Conservation (phyloP, 2,113 vertebrate genomes). For the Ifrita kowaldi region DNA sequence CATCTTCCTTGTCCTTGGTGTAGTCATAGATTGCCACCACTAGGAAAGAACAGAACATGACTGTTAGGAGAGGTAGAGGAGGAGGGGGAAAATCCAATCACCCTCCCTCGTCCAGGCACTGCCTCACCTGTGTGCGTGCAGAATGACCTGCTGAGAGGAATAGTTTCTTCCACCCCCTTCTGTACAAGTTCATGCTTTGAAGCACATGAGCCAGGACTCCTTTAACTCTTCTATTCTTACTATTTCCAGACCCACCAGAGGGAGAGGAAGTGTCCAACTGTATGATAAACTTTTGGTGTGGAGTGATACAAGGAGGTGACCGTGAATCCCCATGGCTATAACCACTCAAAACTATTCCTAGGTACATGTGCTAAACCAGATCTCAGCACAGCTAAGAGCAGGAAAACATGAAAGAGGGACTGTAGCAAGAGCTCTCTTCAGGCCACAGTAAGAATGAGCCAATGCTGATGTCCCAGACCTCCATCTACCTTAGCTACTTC, state of each 20-base stretch:
- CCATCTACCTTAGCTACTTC: neutral
- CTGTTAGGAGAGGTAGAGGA: neutral
- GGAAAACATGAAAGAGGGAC: neutral
- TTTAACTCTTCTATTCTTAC: neutral
- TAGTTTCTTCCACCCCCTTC: neutral
- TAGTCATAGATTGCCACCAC: conserved; percentile 99
- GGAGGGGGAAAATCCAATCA: neutral
- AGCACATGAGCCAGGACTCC: neutral
- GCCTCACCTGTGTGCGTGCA: neutral
- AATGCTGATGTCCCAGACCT: neutral
- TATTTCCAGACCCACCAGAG: neutral
- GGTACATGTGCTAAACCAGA: neutral
- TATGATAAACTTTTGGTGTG: neutral
- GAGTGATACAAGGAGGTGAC: neutral
- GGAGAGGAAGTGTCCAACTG: neutral
- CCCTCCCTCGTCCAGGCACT: rapidly evolving
- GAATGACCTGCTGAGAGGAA: neutral
- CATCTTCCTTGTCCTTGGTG: conserved; percentile 93
- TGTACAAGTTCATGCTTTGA: neutral
- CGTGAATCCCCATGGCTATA: neutral
- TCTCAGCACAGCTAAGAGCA: neutral
- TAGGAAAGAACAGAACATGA: conserved; percentile 57
- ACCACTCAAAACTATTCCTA: neutral
- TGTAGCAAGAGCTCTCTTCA: neutral
- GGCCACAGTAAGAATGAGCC: neutral